phyloP scores from a whole-genome alignment of 2,797 vertebrate species.

The Merluccius polli region DNA sequence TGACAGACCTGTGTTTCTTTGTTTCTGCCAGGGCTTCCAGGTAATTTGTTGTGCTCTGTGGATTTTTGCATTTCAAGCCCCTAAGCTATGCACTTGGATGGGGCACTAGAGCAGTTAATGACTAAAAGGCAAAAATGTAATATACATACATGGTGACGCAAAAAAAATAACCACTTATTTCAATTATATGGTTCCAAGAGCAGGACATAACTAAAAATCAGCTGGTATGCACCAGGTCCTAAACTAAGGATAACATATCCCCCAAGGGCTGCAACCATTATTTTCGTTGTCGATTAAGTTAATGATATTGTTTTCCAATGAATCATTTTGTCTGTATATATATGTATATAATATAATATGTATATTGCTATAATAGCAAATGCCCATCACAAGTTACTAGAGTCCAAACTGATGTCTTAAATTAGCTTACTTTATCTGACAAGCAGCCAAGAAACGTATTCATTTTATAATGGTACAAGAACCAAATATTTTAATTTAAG shows the following conservation, averaged over 20 bases:
- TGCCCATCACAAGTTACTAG: background rate
- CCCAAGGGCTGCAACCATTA: background rate
- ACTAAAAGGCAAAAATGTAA: background rate
- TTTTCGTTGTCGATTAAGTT: background rate
- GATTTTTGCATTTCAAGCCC: slow-evolving; percentile 15
- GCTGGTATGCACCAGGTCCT: background rate
- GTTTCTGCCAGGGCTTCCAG: slow-evolving; percentile 9
- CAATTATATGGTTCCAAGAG: background rate
- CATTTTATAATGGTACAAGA: background rate
- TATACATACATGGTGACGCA: background rate
- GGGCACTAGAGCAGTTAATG: slow-evolving; percentile 6
- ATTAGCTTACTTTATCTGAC: background rate
- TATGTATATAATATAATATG: too few relatives aligned
- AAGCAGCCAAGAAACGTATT: background rate
- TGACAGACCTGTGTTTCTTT: slow-evolving; percentile 8
- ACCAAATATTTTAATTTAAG: background rate
- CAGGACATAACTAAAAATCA: background rate
- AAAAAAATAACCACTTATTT: background rate
- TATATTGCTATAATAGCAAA: background rate
- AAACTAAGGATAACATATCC: background rate
- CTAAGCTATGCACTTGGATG: background rate
- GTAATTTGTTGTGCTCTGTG: slow-evolving; percentile 15
- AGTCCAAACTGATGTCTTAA: background rate
- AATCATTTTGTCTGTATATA: background rate
- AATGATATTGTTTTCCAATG: background rate